Evolutionary conservation across 2,797 vertebrate genomes (phyloP).

Genomic region (Phataginus tricuspis): DNA sequence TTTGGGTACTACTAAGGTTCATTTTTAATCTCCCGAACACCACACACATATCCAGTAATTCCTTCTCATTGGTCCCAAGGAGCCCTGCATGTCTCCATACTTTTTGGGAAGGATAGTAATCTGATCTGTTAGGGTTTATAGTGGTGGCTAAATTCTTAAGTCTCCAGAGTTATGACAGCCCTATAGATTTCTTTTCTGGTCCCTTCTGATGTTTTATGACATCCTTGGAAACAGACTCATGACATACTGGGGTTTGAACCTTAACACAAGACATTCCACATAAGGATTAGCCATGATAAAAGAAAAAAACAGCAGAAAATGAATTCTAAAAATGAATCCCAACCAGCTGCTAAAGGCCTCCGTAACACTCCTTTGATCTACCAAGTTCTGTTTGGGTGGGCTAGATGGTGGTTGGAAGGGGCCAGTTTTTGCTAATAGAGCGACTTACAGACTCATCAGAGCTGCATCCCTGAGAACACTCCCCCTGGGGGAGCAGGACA

Average conservation of each 20-base stretch:
- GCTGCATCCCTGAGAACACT: too few species aligned
- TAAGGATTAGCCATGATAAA: neutral
- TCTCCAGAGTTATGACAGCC: neutral
- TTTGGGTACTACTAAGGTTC: neutral
- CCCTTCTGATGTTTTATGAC: neutral
- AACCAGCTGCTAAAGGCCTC: neutral
- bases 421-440: neutral
- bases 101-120: neutral
- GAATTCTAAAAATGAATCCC: neutral
- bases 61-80: neutral
- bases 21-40: neutral
- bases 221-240: neutral
- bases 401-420: neutral
- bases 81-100: accelerated
- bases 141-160: neutral
- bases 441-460: neutral
- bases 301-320: neutral
- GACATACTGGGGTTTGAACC: neutral
- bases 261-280: neutral
- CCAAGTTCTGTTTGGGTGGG: accelerated
- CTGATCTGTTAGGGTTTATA: neutral
- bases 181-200: neutral
- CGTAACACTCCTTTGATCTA: neutral
- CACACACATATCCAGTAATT: neutral
- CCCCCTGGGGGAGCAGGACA: neutral